These are phyloP conservation scores for Chelonoidis abingdonii DNA, from an alignment of 2,113 vertebrate species.

Conservation along the genomic window DNA sequence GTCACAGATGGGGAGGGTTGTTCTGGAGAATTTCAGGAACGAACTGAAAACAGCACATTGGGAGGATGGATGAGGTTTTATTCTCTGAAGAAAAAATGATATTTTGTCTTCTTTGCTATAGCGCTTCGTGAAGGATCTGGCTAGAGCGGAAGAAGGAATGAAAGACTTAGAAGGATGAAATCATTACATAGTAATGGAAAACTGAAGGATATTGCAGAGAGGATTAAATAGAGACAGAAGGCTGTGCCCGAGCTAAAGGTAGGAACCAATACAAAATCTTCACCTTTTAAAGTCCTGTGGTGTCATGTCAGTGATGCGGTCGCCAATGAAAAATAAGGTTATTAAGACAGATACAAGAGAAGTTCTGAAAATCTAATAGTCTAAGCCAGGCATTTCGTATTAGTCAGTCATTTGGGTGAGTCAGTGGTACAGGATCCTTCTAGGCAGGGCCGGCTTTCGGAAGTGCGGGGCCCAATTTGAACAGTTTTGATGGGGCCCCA, in stretches of 20 bases:
- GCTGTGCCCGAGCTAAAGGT: neutral
- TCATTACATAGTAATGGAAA: neutral
- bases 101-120: neutral
- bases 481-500: too few species aligned
- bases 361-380: neutral
- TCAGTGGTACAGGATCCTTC: rapidly evolving
- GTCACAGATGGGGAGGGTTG: neutral
- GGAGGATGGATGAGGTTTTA: neutral
- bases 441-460: too few species aligned
- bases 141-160: neutral
- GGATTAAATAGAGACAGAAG: neutral
- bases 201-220: neutral
- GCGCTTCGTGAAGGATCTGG: neutral
- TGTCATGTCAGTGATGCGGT: neutral
- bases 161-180: conserved; percentile 37
- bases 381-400: rapidly evolving
- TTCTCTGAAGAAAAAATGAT: neutral
- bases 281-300: neutral
- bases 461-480: too few species aligned
- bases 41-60: neutral
- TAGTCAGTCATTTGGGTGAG: neutral
- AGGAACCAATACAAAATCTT: neutral
- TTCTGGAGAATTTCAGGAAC: neutral
- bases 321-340: neutral
- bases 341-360: neutral